Conservation (phyloP, 2,888 invertebrate genomes). For the Pheosia gnoma region DNA sequence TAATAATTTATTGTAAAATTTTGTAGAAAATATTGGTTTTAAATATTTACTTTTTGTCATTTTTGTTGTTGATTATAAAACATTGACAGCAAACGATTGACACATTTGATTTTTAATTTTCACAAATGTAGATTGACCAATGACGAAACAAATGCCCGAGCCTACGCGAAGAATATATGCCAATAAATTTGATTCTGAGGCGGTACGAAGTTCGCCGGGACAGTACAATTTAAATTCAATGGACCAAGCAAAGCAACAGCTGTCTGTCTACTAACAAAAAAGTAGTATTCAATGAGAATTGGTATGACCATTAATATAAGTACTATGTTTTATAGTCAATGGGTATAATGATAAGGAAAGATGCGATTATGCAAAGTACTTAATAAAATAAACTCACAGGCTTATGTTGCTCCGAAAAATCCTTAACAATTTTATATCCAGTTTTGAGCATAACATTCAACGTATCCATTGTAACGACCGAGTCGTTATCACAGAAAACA, state of each 20-base stretch:
- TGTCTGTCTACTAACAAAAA: not conserved
- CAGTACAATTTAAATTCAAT: no score
- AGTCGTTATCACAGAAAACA: conserved; percentile 25
- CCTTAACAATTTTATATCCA: conserved; percentile 77
- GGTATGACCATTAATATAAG: no score
- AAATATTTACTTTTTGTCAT: conserved; percentile 26
- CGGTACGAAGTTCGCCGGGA: no score
- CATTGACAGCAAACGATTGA: not conserved
- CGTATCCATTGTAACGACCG: conserved; percentile 62
- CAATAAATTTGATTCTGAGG: no score
- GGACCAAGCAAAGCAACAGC: not conserved
- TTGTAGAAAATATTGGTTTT: conserved; percentile 9
- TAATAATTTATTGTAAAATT: conserved; percentile 13
- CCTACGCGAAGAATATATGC: no score
- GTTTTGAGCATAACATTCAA: conserved; percentile 74
- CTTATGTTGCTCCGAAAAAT: conserved; percentile 71
- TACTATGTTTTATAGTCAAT: no score
- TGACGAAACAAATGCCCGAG: no score
- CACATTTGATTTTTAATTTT: conserved; percentile 5
- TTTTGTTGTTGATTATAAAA: conserved; percentile 20
- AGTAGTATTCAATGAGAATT: not conserved
- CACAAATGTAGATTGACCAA: no score
- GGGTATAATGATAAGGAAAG: not conserved
- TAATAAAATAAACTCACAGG: conserved; percentile 58
- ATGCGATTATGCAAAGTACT: not conserved